A percentile compares a stretch with the other conserved stretches of the same genome.
Evolutionary conservation across 1,140 invertebrate genomes (phyloP).

Genomic region (Metopolophium dirhodum): DNA sequence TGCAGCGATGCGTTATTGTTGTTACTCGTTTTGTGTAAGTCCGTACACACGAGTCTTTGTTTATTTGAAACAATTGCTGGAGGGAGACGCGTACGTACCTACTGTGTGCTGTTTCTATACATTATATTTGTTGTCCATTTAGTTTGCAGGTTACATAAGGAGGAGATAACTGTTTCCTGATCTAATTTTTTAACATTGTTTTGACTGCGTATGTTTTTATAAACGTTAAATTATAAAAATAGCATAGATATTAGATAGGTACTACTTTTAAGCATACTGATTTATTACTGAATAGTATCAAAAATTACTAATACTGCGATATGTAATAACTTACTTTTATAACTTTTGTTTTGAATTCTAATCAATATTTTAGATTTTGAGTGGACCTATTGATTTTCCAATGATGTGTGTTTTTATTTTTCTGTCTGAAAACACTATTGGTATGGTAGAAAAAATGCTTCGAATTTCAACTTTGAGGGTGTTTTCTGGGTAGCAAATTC

Average conservation of each 20-base stretch:
- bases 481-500: no score
- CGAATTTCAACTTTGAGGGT: no score
- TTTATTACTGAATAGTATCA: neutral
- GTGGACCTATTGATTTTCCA: neutral
- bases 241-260: neutral
- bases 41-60: neutral
- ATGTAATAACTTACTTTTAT: no score
- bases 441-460: no score
- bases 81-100: neutral
- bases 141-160: neutral
- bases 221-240: neutral
- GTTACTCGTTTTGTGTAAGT: neutral
- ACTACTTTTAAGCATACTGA: no score
- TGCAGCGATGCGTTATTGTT: neutral
- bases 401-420: neutral
- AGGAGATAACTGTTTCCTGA: neutral
- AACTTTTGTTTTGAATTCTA: no score
- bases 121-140: slow-evolving; percentile 20
- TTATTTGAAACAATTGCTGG: slow-evolving; percentile 13
- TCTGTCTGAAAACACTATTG: no score
- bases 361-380: no score
- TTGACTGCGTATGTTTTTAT: neutral
- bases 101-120: neutral
- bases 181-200: neutral
- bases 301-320: neutral